phyloP scores from a whole-genome alignment of 2,888 invertebrate genomes.

The Tineola bisselliella region DNA sequence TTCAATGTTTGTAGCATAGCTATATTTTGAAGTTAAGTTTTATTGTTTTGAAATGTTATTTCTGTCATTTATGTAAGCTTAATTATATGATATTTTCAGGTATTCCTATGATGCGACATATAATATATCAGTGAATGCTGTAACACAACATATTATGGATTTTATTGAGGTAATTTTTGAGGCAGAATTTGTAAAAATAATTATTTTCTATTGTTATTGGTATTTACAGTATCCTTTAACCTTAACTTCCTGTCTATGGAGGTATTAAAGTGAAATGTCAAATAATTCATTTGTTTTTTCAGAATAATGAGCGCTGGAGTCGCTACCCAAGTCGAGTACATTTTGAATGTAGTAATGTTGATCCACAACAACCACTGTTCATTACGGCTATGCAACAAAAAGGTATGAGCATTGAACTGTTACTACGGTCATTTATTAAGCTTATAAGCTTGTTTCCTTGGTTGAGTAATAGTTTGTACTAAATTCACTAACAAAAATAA shows the following conservation, averaged over 20 bases:
- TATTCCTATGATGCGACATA: slow-evolving; percentile 36
- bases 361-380: slow-evolving; percentile 66
- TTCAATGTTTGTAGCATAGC: too few relatives aligned
- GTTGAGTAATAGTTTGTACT: too few relatives aligned
- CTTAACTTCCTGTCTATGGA: not conserved
- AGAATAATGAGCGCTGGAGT: not conserved
- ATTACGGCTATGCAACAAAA: slow-evolving; percentile 79
- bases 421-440: not conserved
- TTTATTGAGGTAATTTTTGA: slow-evolving; percentile 39
- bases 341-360: not conserved
- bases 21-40: too few relatives aligned
- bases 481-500: too few relatives aligned
- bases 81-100: slow-evolving; percentile 25
- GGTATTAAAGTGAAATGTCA: not conserved
- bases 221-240: not conserved
- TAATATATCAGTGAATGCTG: slow-evolving; percentile 32
- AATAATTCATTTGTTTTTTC: not conserved
- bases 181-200: not conserved
- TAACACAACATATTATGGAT: slow-evolving; percentile 45
- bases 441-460: too few relatives aligned
- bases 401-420: slow-evolving; percentile 20
- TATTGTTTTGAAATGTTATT: too few relatives aligned
- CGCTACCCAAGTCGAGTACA: not conserved
- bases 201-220: not conserved
- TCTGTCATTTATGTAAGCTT: too few relatives aligned